These are phyloP conservation scores for Muscicapa adusta DNA, from an alignment of 2,113 vertebrate genomes.

Conservation along the genomic window DNA sequence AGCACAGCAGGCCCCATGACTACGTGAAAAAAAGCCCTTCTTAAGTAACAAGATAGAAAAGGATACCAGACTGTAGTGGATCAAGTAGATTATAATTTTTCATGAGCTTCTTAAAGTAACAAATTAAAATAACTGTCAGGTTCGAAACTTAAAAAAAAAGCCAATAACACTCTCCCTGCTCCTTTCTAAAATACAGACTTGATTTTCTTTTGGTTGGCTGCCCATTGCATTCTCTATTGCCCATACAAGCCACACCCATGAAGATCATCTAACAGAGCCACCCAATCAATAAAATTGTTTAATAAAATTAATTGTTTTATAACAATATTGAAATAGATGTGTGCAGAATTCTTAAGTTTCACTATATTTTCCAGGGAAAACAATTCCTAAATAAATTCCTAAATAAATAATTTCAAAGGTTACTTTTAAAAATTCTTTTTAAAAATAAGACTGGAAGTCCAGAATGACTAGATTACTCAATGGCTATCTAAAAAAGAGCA, in stretches of 20 bases:
- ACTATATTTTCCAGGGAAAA: not conserved
- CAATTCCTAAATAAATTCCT: not conserved
- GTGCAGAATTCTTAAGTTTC: not conserved
- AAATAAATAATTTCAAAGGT: not conserved
- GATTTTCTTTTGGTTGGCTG: not conserved
- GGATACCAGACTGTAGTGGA: not conserved
- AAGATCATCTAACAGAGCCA: not conserved
- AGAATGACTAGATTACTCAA: not conserved
- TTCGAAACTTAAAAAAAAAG: not conserved
- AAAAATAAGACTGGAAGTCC: not conserved
- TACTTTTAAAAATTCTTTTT: not conserved
- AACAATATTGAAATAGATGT: not conserved
- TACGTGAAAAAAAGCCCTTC: not conserved
- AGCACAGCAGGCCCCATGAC: fast-evolving
- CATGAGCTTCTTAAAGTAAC: not conserved
- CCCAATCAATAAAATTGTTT: not conserved
- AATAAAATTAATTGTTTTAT: not conserved
- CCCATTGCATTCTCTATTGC: not conserved
- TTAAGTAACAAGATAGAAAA: not conserved
- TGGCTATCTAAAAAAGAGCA: not conserved
- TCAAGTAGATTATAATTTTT: not conserved
- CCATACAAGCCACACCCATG: not conserved
- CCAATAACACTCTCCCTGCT: not conserved
- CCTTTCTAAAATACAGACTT: not conserved
- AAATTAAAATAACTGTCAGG: not conserved